phyloP scores from a whole-genome alignment of 2,888 invertebrate genomes.

The Epinotia brunnichana region DNA sequence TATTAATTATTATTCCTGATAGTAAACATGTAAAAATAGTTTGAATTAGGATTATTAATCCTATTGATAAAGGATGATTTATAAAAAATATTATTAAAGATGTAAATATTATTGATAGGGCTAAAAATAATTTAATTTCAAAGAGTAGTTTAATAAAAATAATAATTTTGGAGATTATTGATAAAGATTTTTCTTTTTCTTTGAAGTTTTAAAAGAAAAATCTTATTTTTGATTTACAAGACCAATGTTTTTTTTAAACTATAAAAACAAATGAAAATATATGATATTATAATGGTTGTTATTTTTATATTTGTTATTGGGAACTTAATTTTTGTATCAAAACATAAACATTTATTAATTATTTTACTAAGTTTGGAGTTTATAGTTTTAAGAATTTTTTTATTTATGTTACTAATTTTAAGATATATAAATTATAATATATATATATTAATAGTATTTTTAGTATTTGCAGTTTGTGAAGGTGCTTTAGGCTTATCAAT shows the following conservation, averaged over 20 bases:
- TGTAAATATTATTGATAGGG: conserved; percentile 66
- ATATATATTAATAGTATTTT: conserved; percentile 85
- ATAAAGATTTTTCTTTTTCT: conserved; percentile 81
- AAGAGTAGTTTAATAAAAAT: conserved; percentile 87
- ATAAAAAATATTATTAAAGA: conserved; percentile 62
- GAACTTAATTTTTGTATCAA: conserved; percentile 80
- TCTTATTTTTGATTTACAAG: conserved; percentile 87
- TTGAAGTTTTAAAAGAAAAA: conserved; percentile 84
- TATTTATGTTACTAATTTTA: conserved; percentile 77
- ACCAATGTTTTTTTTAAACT: conserved; percentile 87
- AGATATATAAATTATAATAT: conserved; percentile 73
- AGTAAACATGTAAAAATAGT: conserved; percentile 76
- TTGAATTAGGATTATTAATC: conserved; percentile 81
- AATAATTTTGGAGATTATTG: conserved; percentile 88
- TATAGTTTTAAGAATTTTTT: conserved; percentile 84
- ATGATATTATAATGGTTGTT: conserved; percentile 68
- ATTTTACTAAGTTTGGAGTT: conserved; percentile 85
- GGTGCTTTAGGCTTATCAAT: conserved; percentile 85
- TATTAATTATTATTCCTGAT: conserved; percentile 75
- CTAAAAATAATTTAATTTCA: conserved; percentile 74
- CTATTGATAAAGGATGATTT: conserved; percentile 82
- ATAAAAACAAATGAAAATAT: conserved; percentile 84
- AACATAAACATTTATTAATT: conserved; percentile 84
- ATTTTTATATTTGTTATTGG: conserved; percentile 79
- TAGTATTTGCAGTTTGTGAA: conserved; percentile 86